phyloP scores from a whole-genome alignment of 1,140 invertebrate genomes.

The Drosophila sp. region DNA sequence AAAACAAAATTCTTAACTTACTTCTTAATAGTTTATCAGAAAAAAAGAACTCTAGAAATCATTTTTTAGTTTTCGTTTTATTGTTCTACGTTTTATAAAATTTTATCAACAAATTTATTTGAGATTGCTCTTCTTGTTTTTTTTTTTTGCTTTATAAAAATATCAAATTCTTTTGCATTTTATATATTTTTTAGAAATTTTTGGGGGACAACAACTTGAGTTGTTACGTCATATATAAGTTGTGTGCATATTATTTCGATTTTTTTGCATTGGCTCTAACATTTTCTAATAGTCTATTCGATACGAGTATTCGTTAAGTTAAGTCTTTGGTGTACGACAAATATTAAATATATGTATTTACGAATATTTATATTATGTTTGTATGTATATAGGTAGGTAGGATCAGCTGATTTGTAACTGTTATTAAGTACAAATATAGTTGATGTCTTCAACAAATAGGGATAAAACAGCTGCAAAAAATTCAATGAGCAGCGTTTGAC shows the following conservation, averaged over 20 bases:
- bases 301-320: conserved; percentile 54
- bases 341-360: conserved; percentile 27
- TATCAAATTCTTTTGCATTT: conserved; percentile 63
- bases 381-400: conserved; percentile 50
- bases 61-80: conserved; percentile 51
- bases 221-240: not conserved
- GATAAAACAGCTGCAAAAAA: not conserved
- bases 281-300: conserved; percentile 73
- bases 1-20: conserved; percentile 49
- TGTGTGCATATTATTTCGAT: conserved; percentile 17
- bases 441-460: conserved; percentile 22
- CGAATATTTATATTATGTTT: conserved; percentile 13
- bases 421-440: conserved; percentile 22
- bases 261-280: conserved; percentile 43
- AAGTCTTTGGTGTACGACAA: conserved; percentile 71
- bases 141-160: conserved; percentile 59
- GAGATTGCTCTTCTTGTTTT: conserved; percentile 21
- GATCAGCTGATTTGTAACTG: conserved; percentile 44
- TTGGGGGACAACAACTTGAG: conserved; percentile 53
- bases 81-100: conserved; percentile 71
- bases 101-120: conserved; percentile 47
- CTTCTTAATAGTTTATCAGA: conserved; percentile 24
- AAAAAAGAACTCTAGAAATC: conserved; percentile 25
- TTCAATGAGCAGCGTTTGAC: not conserved
- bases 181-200: conserved; percentile 53